Conservation (phyloP, 2,888 invertebrate genomes). For the Hypena proboscidalis region DNA sequence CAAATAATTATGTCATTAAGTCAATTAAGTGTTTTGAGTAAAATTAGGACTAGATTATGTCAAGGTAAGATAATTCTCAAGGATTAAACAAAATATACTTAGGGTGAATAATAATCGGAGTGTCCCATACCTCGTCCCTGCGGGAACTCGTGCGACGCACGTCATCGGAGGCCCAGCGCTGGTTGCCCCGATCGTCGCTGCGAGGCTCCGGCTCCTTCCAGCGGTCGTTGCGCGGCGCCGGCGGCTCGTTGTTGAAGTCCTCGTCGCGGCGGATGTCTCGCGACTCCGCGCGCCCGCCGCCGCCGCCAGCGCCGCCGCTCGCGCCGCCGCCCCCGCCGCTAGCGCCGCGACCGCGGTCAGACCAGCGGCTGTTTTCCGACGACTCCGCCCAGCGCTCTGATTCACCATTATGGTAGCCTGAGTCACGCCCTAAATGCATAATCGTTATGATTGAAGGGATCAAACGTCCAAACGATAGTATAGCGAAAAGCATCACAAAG, state of each 20-base stretch:
- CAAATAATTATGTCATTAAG: too few species aligned
- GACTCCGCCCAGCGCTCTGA: slow-evolving; percentile 77
- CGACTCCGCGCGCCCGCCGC: slow-evolving; percentile 51
- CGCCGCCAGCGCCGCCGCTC: slow-evolving; percentile 51
- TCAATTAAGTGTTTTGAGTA: too few species aligned
- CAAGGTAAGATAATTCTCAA: too few species aligned
- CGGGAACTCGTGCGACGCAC: slow-evolving; percentile 75
- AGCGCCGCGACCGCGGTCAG: slow-evolving; percentile 41
- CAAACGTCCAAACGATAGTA: too few species aligned
- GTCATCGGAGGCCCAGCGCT: slow-evolving; percentile 78
- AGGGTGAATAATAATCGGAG: neutral
- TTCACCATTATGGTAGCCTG: slow-evolving; percentile 81
- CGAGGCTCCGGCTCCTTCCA: slow-evolving; percentile 86
- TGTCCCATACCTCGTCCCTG: slow-evolving; percentile 69
- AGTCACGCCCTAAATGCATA: slow-evolving; percentile 68
- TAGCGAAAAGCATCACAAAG: too few species aligned
- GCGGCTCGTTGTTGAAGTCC: slow-evolving; percentile 62
- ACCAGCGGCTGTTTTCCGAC: slow-evolving; percentile 53
- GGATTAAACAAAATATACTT: too few species aligned
- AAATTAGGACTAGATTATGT: too few species aligned
- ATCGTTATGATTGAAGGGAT: too few species aligned
- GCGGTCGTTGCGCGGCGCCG: slow-evolving; percentile 85
- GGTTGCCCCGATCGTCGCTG: slow-evolving; percentile 67
- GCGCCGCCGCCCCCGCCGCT: slow-evolving; percentile 35
- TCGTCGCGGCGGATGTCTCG: slow-evolving; percentile 59